Base-by-base conservation (phyloP, 2,113 vertebrate genomes). In the Mugil cephalus region DNA sequence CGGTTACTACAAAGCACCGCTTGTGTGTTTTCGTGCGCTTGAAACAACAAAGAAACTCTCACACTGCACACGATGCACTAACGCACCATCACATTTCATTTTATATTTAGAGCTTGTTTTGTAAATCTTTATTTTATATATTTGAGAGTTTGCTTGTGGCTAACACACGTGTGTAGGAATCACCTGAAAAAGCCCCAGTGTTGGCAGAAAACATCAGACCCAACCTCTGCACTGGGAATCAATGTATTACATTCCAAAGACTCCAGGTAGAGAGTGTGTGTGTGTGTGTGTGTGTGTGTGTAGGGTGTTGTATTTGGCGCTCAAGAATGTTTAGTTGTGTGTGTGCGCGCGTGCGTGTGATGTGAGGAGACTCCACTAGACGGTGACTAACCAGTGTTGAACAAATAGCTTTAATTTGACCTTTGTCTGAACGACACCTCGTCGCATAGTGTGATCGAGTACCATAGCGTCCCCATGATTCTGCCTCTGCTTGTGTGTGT, bases 171-270 rank as follows among this genome's bases (percentile, higher is more conserved):
- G 43, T 1, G 10, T 35, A 67, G 56, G 51, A 62, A 56, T 64
- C 74, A 73, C 43, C 69, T 66, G 58, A 62, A 70, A 50, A 48
- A 18, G 65, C 75, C 61, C 75, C 77, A 7, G 42, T 34, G 38
- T 46, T 17, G 17, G 53, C 53, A 34, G 56, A 52, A 70, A 70
- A 68, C 70, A 59, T 43, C 72, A 36, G 55, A 74, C 58, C 60
- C 46, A 30, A 43, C 74, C 55, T 74, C 61, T 68, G 64, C 61
- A 45, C 39, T 82, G 72, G 85, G 69, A 85, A 71, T 78, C 58
- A 47, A 69, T 86, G 85, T 88, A 64, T 87, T 84, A 90, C 89
- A 92, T 92, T 93, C 93, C 91, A 92, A 93, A 92, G 91, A 92
- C 74, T 80, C 47, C 62, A 61, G 74, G 70, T 60, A 24, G 69